Evolutionary conservation across 2,113 vertebrate species (phyloP).

Genomic region (Oreochromis tanganicae): DNA sequence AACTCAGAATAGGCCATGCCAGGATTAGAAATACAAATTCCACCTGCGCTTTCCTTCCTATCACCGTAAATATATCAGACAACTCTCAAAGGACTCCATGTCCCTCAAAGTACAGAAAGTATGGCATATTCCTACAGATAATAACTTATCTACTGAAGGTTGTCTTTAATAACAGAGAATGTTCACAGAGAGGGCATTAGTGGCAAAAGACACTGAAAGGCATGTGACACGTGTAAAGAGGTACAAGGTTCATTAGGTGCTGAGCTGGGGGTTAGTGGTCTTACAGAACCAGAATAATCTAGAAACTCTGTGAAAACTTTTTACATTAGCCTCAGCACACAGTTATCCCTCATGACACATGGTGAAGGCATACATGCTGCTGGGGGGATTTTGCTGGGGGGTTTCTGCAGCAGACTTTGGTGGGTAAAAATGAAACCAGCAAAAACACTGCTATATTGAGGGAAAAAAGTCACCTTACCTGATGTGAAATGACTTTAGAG

Average conservation of each 20-base stretch:
- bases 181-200: not conserved
- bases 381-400: not conserved
- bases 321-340: not conserved
- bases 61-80: not conserved
- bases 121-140: not conserved
- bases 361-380: not conserved
- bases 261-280: not conserved
- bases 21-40: not conserved
- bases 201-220: not conserved
- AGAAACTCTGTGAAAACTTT: not conserved
- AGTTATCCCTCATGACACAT: not conserved
- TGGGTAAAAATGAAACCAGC: not conserved
- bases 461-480: rapidly evolving
- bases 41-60: not conserved
- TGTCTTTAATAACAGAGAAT: not conserved
- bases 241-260: not conserved
- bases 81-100: not conserved
- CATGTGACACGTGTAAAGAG: not conserved
- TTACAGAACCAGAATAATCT: not conserved
- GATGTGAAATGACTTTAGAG: not conserved
- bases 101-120: not conserved
- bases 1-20: not conserved
- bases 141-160: not conserved
- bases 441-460: not conserved
- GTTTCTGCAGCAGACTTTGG: not conserved